A percentile compares a stretch with the other conserved stretches of the same genome.
Evolutionary conservation across 2,797 vertebrate species (phyloP).

Genomic region (Fistularia tabacaria): DNA sequence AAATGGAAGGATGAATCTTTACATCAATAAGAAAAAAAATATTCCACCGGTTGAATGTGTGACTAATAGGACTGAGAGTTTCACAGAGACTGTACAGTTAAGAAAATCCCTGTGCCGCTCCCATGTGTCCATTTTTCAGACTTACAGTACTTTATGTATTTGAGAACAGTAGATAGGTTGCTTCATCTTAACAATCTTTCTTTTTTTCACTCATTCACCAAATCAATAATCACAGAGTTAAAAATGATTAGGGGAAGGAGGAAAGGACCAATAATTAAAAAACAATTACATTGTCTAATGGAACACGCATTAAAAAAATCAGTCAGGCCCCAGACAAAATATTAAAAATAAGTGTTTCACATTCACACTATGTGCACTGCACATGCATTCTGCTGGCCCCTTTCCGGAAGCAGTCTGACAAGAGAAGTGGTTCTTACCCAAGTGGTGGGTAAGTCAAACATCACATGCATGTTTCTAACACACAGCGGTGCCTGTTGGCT

Average conservation of each 20-base stretch:
- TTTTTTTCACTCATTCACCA: conserved; percentile 33
- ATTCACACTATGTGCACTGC: conserved; percentile 64
- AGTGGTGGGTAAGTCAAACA: conserved; percentile 22
- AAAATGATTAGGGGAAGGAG: conserved; percentile 40
- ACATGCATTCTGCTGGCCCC: conserved; percentile 70
- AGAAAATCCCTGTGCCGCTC: conserved; percentile 38
- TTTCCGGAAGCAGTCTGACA: conserved; percentile 39
- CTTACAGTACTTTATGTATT: conserved; percentile 59
- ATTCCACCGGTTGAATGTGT: too few relatives aligned
- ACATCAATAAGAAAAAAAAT: conserved; percentile 8
- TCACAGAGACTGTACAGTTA: conserved; percentile 3
- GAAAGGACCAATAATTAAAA: conserved; percentile 34
- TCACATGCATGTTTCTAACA: conserved; percentile 32
- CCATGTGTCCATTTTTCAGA: conserved; percentile 50
- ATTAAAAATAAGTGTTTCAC: conserved; percentile 53
- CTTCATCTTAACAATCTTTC: conserved; percentile 39
- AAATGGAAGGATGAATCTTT: conserved; percentile 32
- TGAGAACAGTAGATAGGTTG: conserved; percentile 28
- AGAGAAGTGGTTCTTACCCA: too few relatives aligned
- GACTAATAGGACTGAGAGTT: too few relatives aligned
- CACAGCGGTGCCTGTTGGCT: not conserved
- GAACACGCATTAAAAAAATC: conserved; percentile 12
- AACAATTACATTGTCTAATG: conserved; percentile 15
- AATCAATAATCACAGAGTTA: conserved; percentile 30
- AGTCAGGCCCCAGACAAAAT: conserved; percentile 15